A percentile compares a stretch with the other conserved stretches of the same genome.
Conservation (phyloP, 2,888 invertebrate genomes). For the Chymomyza fuscimana region DNA sequence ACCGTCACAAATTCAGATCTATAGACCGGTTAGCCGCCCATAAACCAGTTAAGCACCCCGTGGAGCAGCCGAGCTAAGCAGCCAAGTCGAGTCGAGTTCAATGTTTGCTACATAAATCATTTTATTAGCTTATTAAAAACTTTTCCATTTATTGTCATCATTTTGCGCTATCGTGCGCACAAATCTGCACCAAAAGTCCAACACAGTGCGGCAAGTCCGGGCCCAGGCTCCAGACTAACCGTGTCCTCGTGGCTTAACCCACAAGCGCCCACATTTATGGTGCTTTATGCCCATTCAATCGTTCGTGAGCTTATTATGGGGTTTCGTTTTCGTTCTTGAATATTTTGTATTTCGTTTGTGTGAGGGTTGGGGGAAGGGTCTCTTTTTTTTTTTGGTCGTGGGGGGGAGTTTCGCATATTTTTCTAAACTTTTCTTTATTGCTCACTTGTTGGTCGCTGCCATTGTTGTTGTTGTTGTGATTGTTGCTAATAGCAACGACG, state of each 20-base stretch:
- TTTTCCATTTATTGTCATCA: constrained; percentile 78
- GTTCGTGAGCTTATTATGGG: constrained; percentile 68
- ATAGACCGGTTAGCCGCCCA: not conserved
- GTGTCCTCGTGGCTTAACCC: not conserved
- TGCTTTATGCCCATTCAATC: constrained; percentile 64
- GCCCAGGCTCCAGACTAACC: not conserved
- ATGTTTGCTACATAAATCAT: constrained; percentile 72
- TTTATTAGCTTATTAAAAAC: constrained; percentile 77
- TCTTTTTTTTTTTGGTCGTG: constrained; percentile 4
- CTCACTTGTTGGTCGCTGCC: constrained; percentile 69
- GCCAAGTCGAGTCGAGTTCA: constrained; percentile 6
- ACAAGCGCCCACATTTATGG: constrained; percentile 44
- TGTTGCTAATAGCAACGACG: constrained; percentile 47
- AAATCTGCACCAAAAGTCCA: constrained; percentile 54
- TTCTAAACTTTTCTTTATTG: constrained; percentile 76
- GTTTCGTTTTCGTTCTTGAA: constrained; percentile 12
- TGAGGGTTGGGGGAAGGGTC: not conserved
- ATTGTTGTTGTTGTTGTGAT: constrained; percentile 21
- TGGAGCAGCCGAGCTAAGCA: not conserved
- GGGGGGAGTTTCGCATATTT: constrained; percentile 59
- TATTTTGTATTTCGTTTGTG: not conserved
- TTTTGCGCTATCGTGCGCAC: constrained; percentile 74
- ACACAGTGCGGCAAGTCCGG: not conserved
- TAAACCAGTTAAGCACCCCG: not conserved
- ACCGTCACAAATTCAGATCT: not conserved